Evolutionary conservation across 2,113 vertebrate genomes (phyloP).

Genomic region (Hippocampus abdominalis): DNA sequence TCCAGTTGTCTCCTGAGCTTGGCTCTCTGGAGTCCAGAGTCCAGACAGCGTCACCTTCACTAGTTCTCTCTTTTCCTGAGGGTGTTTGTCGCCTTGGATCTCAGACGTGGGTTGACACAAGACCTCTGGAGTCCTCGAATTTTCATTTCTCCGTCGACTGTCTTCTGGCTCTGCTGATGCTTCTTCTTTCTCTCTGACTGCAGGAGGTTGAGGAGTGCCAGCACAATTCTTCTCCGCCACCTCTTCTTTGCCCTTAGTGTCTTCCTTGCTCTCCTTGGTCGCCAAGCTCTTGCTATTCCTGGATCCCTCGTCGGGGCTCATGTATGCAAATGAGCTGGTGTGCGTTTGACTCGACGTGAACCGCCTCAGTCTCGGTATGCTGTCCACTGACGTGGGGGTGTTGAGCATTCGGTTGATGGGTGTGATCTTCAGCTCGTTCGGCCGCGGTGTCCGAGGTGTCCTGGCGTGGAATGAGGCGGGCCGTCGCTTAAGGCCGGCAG

Average conservation of each 20-base stretch:
- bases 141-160: slow-evolving; percentile 24
- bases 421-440: slow-evolving; percentile 87
- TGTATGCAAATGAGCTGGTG: slow-evolving; percentile 84
- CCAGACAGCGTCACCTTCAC: slow-evolving; percentile 86
- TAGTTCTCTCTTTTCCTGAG: slow-evolving; percentile 74
- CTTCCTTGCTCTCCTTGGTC: slow-evolving; percentile 37
- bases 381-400: slow-evolving; percentile 91
- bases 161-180: slow-evolving; percentile 5
- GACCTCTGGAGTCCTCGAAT: slow-evolving; percentile 74
- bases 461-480: slow-evolving; percentile 83
- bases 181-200: slow-evolving; percentile 38
- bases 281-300: slow-evolving; percentile 17
- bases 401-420: slow-evolving; percentile 91
- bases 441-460: slow-evolving; percentile 86
- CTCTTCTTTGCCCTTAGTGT: slow-evolving; percentile 37
- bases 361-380: slow-evolving; percentile 86
- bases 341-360: slow-evolving; percentile 89
- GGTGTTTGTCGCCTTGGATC: slow-evolving; percentile 54
- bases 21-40: slow-evolving; percentile 74
- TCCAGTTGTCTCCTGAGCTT: slow-evolving; percentile 60
- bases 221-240: slow-evolving; percentile 11
- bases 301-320: slow-evolving; percentile 78
- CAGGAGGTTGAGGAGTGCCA: slow-evolving; percentile 22
- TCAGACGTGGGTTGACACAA: slow-evolving; percentile 76
- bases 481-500: slow-evolving; percentile 81